Evolutionary conservation across 2,797 vertebrate genomes (phyloP), one percentile per base, ranked within the genome.

Genomic region (Characodon lateralis): DNA sequence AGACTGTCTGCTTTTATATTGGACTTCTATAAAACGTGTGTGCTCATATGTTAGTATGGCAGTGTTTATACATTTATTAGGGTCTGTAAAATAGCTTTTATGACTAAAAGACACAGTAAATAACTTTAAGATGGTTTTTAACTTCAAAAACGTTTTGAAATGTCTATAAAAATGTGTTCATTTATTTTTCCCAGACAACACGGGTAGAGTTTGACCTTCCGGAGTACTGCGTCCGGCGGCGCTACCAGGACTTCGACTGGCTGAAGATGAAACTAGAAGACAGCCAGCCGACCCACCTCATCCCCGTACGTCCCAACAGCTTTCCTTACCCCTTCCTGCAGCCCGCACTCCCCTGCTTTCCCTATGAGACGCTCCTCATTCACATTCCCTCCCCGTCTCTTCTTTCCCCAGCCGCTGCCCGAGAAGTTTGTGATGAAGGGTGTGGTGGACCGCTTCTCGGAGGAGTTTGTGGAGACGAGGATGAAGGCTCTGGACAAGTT

Each of bases 181-280:
- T 79, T 5, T 75, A 74, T 86, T 86, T 50, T 86, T 79, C 2
- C 41, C 89, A 99, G 98, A 99, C 98, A 0, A 95, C 97, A 0
- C 94, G 98, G 87, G 95, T 96, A 55, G 98, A 99, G 89, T 99
- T 99, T 82, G 97, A 99, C 93, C 94, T 99, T 73, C 97, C 98
- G 0, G 98, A 99, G 77, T 99, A 99, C 93, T 95, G 95, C 0
- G 94, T 99, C 66, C 95, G 98, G 8, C 96, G 98, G 75, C 96
- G 98, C 65, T 99, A 99, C 92, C 98, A 99, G 91, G 98, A 99
- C 92, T 99, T 99, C 1, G 97, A 99, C 89, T 99, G 98, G 98
- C 88, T 99, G 89, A 96, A 97, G 89, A 97, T 89, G 88, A 99
- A 98, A 88, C 92, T 99, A 87, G 98, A 99, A 85, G 98, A 99